phyloP scores from a whole-genome alignment of 2,113 vertebrate genomes.

The Panthera tigris region DNA sequence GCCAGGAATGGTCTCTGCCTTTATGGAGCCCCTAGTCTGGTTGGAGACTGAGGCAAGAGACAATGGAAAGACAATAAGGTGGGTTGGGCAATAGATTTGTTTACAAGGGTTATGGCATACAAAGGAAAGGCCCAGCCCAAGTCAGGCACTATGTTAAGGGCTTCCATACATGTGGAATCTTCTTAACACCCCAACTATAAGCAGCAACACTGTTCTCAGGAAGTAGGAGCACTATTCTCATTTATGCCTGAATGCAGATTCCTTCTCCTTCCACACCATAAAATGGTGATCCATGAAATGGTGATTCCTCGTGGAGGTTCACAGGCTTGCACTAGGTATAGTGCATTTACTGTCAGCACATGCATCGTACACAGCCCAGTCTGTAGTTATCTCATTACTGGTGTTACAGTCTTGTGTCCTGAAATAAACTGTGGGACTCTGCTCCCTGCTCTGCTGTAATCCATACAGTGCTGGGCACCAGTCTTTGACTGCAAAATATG shows the following conservation, averaged over 20 bases:
- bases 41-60: not conserved
- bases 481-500: not conserved
- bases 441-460: not conserved
- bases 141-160: not conserved
- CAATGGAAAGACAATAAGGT: not conserved
- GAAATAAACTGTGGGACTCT: not conserved
- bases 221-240: no score
- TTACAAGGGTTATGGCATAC: rapidly evolving
- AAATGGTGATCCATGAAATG: not conserved
- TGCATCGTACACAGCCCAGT: not conserved
- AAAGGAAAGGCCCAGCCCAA: not conserved
- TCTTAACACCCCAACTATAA: not conserved
- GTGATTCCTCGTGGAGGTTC: not conserved
- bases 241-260: not conserved
- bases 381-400: not conserved
- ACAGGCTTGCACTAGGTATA: rapidly evolving
- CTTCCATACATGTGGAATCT: not conserved
- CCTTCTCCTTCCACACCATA: not conserved
- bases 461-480: not conserved
- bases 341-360: not conserved
- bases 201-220: no score
- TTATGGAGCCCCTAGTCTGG: not conserved
- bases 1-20: not conserved
- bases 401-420: not conserved
- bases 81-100: not conserved